These are phyloP conservation scores for Uloborus diversus DNA, from an alignment of 1,140 invertebrate genomes.

Conservation along the genomic window DNA sequence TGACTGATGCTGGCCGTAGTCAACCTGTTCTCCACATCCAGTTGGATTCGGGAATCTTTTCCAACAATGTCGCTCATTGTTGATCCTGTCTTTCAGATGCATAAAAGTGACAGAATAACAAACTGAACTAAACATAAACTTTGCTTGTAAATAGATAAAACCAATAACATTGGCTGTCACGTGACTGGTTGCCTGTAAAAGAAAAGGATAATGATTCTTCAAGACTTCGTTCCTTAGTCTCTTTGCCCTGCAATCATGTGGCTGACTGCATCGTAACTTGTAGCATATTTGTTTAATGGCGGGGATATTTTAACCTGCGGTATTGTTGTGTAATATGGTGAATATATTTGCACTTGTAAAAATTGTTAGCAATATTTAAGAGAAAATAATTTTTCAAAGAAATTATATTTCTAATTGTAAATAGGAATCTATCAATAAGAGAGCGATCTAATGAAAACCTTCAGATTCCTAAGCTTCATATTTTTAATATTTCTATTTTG, in stretches of 20 bases:
- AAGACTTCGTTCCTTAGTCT: slow-evolving; percentile 6
- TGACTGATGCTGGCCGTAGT: background rate
- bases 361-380: slow-evolving; percentile 52
- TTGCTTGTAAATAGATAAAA: slow-evolving; percentile 36
- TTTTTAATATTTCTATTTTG: slow-evolving; percentile 46
- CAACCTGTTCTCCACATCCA: slow-evolving; percentile 27
- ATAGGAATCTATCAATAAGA: slow-evolving; percentile 22
- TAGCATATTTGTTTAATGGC: slow-evolving; percentile 34
- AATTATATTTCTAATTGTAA: slow-evolving; percentile 56
- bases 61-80: slow-evolving; percentile 36
- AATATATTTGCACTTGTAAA: slow-evolving; percentile 55
- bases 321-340: slow-evolving; percentile 50
- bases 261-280: slow-evolving; percentile 13
- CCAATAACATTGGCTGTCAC: too few relatives aligned
- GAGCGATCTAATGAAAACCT: slow-evolving; percentile 15
- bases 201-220: too few relatives aligned
- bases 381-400: slow-evolving; percentile 40
- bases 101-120: background rate
- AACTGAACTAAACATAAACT: background rate
- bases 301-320: slow-evolving; percentile 38
- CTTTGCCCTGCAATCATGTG: slow-evolving; percentile 6
- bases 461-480: slow-evolving; percentile 46
- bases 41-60: slow-evolving; percentile 41
- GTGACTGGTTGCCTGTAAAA: too few relatives aligned
- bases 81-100: background rate